phyloP scores from a whole-genome alignment of 2,113 vertebrate genomes.

The Recurvirostra avosetta region DNA sequence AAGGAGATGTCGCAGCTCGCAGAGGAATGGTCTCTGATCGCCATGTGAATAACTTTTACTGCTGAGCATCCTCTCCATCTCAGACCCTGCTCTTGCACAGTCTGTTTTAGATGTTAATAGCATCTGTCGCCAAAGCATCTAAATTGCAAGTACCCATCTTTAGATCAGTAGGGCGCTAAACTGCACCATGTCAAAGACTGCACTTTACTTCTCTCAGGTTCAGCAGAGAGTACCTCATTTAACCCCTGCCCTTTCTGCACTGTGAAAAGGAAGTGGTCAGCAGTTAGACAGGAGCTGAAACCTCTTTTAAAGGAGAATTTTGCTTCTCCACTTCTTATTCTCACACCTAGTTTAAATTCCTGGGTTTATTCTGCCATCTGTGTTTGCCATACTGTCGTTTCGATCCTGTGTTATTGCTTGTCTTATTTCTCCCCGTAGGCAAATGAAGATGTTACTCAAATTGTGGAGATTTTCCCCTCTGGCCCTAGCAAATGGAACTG shows the following conservation, averaged over 20 bases:
- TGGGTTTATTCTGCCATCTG: neutral
- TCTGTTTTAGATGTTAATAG: neutral
- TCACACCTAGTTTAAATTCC: neutral
- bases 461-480: constrained; percentile 88
- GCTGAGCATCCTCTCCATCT: neutral
- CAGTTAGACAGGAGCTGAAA: neutral
- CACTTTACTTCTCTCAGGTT: neutral
- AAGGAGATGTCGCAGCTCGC: neutral
- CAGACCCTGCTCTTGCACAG: neutral
- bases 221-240: neutral
- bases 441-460: constrained; percentile 96
- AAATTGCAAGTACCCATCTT: neutral
- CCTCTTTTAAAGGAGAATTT: neutral
- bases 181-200: neutral
- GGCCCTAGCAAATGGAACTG: constrained; percentile 93
- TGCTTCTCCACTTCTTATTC: neutral
- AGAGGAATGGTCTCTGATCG: neutral
- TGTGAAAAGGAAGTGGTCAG: neutral
- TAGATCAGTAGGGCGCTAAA: neutral
- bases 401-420: neutral
- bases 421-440: constrained; percentile 75
- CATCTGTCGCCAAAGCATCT: neutral
- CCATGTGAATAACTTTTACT: neutral
- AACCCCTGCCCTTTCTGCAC: neutral
- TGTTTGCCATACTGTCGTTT: neutral